These are phyloP conservation scores for Temnothorax ravouxi DNA, from an alignment of 2,888 invertebrate genomes.

Conservation along the genomic window DNA sequence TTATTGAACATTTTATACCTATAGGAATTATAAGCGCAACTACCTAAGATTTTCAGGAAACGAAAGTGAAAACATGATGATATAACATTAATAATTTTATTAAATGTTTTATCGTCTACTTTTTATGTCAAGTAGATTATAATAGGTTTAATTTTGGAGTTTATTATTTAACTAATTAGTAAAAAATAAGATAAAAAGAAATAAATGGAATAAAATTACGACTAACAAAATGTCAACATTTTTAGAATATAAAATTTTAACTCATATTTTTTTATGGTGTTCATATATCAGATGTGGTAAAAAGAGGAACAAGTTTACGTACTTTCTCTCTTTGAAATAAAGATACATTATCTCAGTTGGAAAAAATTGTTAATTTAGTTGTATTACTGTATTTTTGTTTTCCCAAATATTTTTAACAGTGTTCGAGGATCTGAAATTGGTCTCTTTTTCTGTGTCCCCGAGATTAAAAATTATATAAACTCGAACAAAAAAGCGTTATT, in stretches of 20 bases:
- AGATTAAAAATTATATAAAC: too few species aligned
- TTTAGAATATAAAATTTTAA: background rate
- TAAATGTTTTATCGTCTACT: background rate
- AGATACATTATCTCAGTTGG: background rate
- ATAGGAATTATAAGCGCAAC: too few species aligned
- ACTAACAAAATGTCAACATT: background rate
- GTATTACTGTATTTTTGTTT: background rate
- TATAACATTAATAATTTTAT: background rate
- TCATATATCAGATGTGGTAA: background rate
- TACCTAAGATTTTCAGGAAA: too few species aligned
- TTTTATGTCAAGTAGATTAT: background rate
- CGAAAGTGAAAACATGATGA: background rate
- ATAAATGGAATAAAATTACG: background rate
- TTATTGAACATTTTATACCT: too few species aligned
- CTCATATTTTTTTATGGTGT: background rate
- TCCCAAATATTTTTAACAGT: background rate
- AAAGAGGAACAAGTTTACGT: background rate
- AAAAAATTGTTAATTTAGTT: background rate
- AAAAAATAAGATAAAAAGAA: background rate
- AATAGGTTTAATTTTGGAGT: background rate
- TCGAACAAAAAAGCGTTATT: too few species aligned
- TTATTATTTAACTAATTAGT: background rate
- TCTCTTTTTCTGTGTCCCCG: too few species aligned
- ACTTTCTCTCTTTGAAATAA: background rate
- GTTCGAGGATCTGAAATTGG: too few species aligned